phyloP scores from a whole-genome alignment of 2,888 invertebrate genomes.

The Petrolisthes cinctipes region DNA sequence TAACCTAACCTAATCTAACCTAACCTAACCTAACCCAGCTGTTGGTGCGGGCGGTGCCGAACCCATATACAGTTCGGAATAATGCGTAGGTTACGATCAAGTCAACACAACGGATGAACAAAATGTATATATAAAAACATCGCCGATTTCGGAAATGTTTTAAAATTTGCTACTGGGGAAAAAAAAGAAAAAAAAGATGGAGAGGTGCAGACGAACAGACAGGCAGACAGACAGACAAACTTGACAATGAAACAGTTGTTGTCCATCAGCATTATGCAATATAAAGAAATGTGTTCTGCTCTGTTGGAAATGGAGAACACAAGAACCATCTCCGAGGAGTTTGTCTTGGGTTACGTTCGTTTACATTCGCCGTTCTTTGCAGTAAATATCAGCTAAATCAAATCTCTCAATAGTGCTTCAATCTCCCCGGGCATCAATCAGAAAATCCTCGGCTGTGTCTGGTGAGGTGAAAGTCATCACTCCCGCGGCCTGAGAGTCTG shows the following conservation, averaged over 20 bases:
- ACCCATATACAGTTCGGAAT: too few relatives aligned
- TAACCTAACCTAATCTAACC: not conserved
- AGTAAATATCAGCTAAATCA: not conserved
- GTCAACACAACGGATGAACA: too few relatives aligned
- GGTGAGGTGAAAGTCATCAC: not conserved
- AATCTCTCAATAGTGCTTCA: not conserved
- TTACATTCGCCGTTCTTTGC: not conserved
- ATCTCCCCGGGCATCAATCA: not conserved
- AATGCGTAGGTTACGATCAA: too few relatives aligned
- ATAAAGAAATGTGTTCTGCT: not conserved
- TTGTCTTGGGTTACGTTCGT: not conserved
- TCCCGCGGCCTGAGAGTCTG: not conserved
- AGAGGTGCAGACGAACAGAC: not conserved
- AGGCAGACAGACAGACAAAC: not conserved
- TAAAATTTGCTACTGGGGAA: too few relatives aligned
- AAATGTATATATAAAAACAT: too few relatives aligned
- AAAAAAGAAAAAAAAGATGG: too few relatives aligned
- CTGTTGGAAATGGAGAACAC: not conserved
- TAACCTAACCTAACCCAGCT: not conserved
- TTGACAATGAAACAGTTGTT: not conserved
- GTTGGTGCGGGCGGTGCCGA: too few relatives aligned
- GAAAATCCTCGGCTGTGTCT: not conserved
- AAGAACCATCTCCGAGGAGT: not conserved
- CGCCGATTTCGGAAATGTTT: too few relatives aligned
- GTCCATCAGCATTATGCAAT: not conserved